phyloP scores from a whole-genome alignment of 2,888 invertebrate genomes.

The Scaptomyza cyrtandrae region DNA sequence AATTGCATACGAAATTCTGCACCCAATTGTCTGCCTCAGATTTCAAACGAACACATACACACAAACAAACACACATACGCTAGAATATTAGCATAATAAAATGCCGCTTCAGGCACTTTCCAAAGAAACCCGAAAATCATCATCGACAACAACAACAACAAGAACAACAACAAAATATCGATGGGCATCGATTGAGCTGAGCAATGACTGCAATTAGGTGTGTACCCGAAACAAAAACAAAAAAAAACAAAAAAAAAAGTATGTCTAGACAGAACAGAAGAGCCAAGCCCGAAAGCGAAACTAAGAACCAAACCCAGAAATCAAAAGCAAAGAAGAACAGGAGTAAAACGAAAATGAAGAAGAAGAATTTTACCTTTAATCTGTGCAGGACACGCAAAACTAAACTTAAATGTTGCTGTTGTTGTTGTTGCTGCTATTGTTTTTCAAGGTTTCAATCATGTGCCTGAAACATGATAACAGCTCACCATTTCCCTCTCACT shows the following conservation, averaged over 20 bases:
- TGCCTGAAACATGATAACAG: conserved; percentile 77
- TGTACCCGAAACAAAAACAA: conserved; percentile 23
- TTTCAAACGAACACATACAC: conserved; percentile 19
- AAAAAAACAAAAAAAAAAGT: conserved; percentile 1
- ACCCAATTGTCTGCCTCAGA: conserved; percentile 24
- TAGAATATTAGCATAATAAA: conserved; percentile 72
- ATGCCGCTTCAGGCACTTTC: conserved; percentile 58
- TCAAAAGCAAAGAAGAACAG: conserved; percentile 1
- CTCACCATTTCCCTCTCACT: not conserved
- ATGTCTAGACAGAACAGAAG: conserved; percentile 68
- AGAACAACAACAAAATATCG: conserved; percentile 23
- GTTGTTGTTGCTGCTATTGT: not conserved
- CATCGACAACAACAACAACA: conserved; percentile 4
- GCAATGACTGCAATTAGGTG: conserved; percentile 76
- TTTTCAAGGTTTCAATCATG: conserved; percentile 69
- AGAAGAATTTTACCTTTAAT: conserved; percentile 54
- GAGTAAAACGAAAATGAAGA: not conserved
- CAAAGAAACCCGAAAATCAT: conserved; percentile 51
- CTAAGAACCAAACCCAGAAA: conserved; percentile 15
- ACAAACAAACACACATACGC: conserved; percentile 1
- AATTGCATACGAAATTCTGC: conserved; percentile 39
- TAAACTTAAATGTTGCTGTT: conserved; percentile 25
- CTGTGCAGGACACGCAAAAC: conserved; percentile 74
- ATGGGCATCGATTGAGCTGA: conserved; percentile 69
- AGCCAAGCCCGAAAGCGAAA: conserved; percentile 43